Base-by-base conservation (phyloP, 2,888 invertebrate genomes). In the Panopea generosa region DNA sequence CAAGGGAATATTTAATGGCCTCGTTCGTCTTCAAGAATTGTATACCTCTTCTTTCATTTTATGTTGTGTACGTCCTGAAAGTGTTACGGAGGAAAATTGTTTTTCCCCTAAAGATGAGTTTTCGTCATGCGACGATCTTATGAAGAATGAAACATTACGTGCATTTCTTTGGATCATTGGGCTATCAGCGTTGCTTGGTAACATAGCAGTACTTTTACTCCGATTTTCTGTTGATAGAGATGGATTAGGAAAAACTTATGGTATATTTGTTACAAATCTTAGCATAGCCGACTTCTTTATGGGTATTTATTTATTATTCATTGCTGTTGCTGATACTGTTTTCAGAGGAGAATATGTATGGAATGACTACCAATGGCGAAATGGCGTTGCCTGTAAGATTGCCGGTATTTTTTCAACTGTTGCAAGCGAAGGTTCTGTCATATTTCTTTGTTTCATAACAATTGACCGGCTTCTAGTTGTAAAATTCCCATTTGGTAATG, bases 391-490 rank as follows among this genome's bases (percentile, higher is more conserved):
- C n/a, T 88, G 88, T 52, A 66, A 78, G 33, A 9, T 86, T 29
- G 80, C 86, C 2, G 87, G 88, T n/a, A 65, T 75, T 18, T 40
- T 88, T n/a, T 68, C 84, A 3, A 79, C 82, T 0, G 7, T 85
- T 20, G 95, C 95, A 69, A 94, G 94, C 71, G 95, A 95, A 89
- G 94, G 94, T 2, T 95, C 95, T 0, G 95, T 95, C 1, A 88
- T 95, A 73, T 93, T 95, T 56, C 92, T 95, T 16, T 93, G 94
- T 0, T 84, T 95, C 72, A 95, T 95, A 66, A 95, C 95, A 0
- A 93, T 94, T 92, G 95, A 95, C 88, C 93, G 95, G 16, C 94
- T 95, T 83, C 93, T 94, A 77, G 94, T 94, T 1, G 94, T 95
- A 26, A 94, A 94, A n/a, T 93, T 94, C 77, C 94, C 95, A 16